Percentiles rank a stretch among this genome's conserved stretches.
Evolutionary conservation across 2,113 vertebrate species (phyloP).

Genomic region (Perca flavescens): DNA sequence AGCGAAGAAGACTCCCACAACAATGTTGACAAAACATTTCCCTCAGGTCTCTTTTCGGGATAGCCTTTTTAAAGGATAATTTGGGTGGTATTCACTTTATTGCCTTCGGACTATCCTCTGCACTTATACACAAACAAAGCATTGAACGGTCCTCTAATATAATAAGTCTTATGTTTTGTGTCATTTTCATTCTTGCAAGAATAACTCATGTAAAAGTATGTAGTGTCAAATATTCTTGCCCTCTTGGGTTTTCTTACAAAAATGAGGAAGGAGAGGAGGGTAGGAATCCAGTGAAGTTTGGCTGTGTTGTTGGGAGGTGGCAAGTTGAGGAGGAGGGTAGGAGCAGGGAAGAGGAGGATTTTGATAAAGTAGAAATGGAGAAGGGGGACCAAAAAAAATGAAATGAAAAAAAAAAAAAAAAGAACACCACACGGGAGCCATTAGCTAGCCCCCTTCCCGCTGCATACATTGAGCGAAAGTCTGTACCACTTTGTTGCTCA

Average conservation of each 20-base stretch:
- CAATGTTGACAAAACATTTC: slow-evolving; percentile 97
- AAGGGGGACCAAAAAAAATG: slow-evolving; percentile 31
- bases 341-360: slow-evolving; percentile 79
- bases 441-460: slow-evolving; percentile 99
- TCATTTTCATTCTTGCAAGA: slow-evolving; percentile 88
- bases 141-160: slow-evolving; percentile 82
- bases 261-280: slow-evolving; percentile 77
- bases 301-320: slow-evolving; percentile 79
- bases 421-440: slow-evolving; percentile 85
- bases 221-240: slow-evolving; percentile 88
- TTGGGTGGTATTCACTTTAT: slow-evolving; percentile 79
- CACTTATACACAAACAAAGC: slow-evolving; percentile 90
- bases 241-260: slow-evolving; percentile 87
- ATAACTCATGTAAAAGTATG: slow-evolving; percentile 92
- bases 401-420: too few relatives aligned
- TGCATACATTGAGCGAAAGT: slow-evolving; percentile 98
- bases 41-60: slow-evolving; percentile 84
- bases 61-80: slow-evolving; percentile 79
- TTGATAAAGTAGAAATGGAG: slow-evolving; percentile 81
- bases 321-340: slow-evolving; percentile 73
- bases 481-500: slow-evolving; percentile 99
- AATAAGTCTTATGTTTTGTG: slow-evolving; percentile 80
- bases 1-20: slow-evolving; percentile 99
- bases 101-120: slow-evolving; percentile 90
- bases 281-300: slow-evolving; percentile 86